Conservation (phyloP, 2,888 invertebrate species). For the Ischnura elegans region DNA sequence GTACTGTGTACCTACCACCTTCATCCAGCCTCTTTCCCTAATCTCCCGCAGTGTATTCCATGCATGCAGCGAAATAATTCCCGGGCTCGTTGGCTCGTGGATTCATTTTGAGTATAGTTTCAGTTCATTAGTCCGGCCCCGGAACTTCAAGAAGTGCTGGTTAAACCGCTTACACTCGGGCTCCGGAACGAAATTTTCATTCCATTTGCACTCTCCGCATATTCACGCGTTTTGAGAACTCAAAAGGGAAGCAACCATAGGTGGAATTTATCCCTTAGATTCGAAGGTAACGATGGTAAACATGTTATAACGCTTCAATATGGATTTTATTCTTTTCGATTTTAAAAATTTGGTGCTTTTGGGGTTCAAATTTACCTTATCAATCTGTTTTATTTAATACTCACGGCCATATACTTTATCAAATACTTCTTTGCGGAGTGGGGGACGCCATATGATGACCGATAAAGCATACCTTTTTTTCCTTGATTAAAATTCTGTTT, state of each 20-base stretch:
- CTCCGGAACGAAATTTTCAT: not conserved
- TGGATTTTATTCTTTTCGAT: too few species aligned
- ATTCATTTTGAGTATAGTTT: constrained; percentile 1
- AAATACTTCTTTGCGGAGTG: too few species aligned
- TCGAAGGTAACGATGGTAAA: too few species aligned
- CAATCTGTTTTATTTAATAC: too few species aligned
- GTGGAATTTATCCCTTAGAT: too few species aligned
- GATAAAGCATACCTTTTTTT: too few species aligned
- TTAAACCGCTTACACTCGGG: not conserved
- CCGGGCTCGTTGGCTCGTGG: not conserved
- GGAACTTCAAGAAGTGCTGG: not conserved
- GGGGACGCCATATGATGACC: too few species aligned
- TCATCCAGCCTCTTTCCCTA: not conserved
- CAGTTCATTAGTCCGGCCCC: not conserved
- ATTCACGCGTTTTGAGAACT: not conserved
- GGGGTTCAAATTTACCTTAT: too few species aligned
- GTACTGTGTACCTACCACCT: not conserved
- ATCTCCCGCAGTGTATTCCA: not conserved
- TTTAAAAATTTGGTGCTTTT: too few species aligned
- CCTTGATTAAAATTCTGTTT: too few species aligned
- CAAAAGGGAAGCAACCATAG: not conserved
- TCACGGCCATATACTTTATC: too few species aligned
- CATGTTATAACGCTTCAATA: too few species aligned
- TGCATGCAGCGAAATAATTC: not conserved
- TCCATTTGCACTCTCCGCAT: not conserved